Conservation (phyloP, 2,113 vertebrate genomes). For the Maylandia zebra region DNA sequence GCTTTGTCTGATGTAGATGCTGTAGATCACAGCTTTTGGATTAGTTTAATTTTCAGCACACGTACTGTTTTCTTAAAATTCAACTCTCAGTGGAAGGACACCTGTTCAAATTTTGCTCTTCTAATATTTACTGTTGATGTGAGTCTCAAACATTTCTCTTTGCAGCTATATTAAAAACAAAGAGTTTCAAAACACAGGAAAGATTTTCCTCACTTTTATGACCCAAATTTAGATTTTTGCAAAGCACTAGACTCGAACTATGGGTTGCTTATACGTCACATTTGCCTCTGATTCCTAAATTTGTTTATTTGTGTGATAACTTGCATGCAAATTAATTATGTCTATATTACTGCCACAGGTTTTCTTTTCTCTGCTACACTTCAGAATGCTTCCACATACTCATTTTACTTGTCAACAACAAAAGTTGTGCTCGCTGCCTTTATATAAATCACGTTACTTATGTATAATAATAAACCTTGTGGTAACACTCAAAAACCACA, state of each 20-base stretch:
- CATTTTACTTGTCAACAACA: neutral
- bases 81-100: neutral
- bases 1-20: neutral
- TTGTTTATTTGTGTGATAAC: fast-evolving
- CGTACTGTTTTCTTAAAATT: neutral
- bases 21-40: neutral
- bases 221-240: neutral
- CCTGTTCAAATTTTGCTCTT: neutral
- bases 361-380: neutral
- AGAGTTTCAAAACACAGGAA: neutral
- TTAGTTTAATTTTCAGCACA: neutral
- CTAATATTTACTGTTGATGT: neutral
- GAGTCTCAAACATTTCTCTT: neutral
- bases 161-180: neutral
- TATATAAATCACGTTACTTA: neutral
- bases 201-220: neutral
- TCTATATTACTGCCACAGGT: neutral
- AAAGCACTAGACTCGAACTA: fast-evolving
- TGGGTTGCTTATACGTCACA: neutral
- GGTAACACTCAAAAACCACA: neutral
- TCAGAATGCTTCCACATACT: neutral
- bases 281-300: neutral
- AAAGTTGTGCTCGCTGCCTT: neutral
- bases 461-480: neutral
- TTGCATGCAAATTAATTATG: neutral